phyloP scores from a whole-genome alignment of 2,888 invertebrate species.

The Lycia hirtaria region DNA sequence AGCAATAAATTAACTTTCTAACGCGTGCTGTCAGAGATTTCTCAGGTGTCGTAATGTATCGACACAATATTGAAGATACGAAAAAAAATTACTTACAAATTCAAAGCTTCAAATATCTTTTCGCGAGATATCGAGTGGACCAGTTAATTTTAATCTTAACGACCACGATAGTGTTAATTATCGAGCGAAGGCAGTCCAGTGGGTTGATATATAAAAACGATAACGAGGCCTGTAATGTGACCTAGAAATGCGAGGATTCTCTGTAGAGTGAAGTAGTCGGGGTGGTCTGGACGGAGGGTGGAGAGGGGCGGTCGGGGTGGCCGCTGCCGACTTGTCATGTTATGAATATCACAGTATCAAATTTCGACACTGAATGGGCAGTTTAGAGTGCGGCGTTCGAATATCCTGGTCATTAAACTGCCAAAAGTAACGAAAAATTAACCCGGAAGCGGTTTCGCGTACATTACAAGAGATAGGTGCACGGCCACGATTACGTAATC shows the following conservation, averaged over 20 bases:
- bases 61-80: neutral
- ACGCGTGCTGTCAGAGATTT: conserved; percentile 10
- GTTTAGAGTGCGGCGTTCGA: conserved; percentile 2
- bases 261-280: conserved; percentile 59
- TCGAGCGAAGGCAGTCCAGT: conserved; percentile 18
- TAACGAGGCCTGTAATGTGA: conserved; percentile 35
- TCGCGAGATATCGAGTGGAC: conserved; percentile 1
- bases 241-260: conserved; percentile 48
- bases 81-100: neutral
- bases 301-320: conserved; percentile 56
- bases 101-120: neutral
- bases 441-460: conserved; percentile 11
- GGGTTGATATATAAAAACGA: conserved; percentile 12
- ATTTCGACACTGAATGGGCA: conserved; percentile 62
- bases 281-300: conserved; percentile 58
- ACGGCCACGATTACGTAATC: conserved; percentile 16
- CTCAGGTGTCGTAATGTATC: conserved; percentile 9
- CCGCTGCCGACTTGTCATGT: conserved; percentile 44
- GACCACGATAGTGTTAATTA: conserved; percentile 17
- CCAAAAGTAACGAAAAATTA: neutral
- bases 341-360: conserved; percentile 69
- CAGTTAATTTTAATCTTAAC: conserved; percentile 19
- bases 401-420: conserved; percentile 1
- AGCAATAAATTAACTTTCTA: conserved; percentile 31
- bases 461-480: neutral